These are phyloP conservation scores for Conchocele bisecta DNA, from an alignment of 2,888 invertebrate genomes.

Conservation along the genomic window DNA sequence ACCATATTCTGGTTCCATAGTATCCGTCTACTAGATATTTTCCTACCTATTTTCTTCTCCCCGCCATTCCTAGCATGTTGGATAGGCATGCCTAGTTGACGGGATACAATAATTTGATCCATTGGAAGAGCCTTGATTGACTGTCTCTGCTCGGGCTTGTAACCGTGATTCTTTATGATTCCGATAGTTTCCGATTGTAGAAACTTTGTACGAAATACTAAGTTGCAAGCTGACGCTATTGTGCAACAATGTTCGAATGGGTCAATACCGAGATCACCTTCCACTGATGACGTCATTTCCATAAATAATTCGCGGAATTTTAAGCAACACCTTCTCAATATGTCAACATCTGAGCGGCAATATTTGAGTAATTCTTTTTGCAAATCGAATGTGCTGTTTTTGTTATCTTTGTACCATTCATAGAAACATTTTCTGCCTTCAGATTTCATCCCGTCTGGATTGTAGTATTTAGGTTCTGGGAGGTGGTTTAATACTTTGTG, in stretches of 20 bases:
- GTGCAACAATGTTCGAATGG: conserved; percentile 24
- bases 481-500: conserved; percentile 7
- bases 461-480: conserved; percentile 39
- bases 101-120: too few relatives aligned
- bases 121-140: conserved; percentile 35
- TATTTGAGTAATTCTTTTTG: conserved; percentile 22
- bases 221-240: conserved; percentile 29
- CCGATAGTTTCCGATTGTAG: conserved; percentile 23
- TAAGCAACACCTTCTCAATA: conserved; percentile 21
- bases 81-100: not conserved
- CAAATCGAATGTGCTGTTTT: conserved; percentile 26
- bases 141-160: conserved; percentile 31
- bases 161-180: conserved; percentile 44
- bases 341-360: conserved; percentile 35
- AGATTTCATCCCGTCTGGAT: conserved; percentile 46
- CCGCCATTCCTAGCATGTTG: conserved; percentile 19
- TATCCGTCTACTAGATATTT: conserved; percentile 27
- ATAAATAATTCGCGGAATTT: conserved; percentile 29
- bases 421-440: conserved; percentile 23
- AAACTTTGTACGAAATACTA: conserved; percentile 20
- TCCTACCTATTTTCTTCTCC: conserved; percentile 24
- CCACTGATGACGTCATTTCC: conserved; percentile 11
- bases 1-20: conserved; percentile 2
- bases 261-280: conserved; percentile 9
- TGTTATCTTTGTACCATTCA: conserved; percentile 29